Base-by-base conservation (phyloP, 2,797 vertebrate genomes). In the Rhinella marina region DNA sequence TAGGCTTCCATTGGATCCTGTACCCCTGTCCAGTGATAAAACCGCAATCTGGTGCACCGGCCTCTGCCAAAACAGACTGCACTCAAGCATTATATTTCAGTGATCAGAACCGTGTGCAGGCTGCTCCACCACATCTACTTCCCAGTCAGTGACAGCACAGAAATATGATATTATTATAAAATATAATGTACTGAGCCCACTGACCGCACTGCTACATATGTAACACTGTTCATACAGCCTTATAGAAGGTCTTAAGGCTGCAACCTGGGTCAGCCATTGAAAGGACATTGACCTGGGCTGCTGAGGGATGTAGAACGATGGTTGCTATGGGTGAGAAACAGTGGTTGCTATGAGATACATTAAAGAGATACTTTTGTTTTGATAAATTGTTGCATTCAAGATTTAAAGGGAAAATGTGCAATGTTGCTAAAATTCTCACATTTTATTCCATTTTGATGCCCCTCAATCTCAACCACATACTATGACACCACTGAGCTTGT, bases 1-100 rank as follows among this genome's bases (percentile, higher is more conserved):
- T 77, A 77, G 72, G 50, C 84, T 50, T 85, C 72, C 41, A 76
- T 85, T 88, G 81, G 64, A 79, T 88, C 75, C 62, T 19, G 50
- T 2, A 70, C 21, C 73, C 50, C 82, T 48, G 62, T 21, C 76
- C 64, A 72, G 82, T 68, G 23, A 84, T 88, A 59, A 82, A 84
- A 64, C n/a, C 73, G 52, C 81, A 84, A 84, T 88, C 87, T 88
- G 87, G 81, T 52, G 64, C 59, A 11, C n/a, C 0, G 23, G 29
- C 4, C 25, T 29, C 27, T 79, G 87, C 81, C 87, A 88, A 83
- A 68, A 23, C 41, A 86, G 80, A n/a, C 32, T 50, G 59, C 80
- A 66, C 80, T 81, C 59, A 81, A 81, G 59, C 80, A 27, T 83
- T 83, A 83, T 85, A 78, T 32, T 68, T 32, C 27, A 77, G 48